Percentiles rank a stretch among this genome's conserved stretches.
These are phyloP conservation scores for Oreochromis spilurus DNA, from an alignment of 2,113 vertebrate genomes.

Conservation along the genomic window DNA sequence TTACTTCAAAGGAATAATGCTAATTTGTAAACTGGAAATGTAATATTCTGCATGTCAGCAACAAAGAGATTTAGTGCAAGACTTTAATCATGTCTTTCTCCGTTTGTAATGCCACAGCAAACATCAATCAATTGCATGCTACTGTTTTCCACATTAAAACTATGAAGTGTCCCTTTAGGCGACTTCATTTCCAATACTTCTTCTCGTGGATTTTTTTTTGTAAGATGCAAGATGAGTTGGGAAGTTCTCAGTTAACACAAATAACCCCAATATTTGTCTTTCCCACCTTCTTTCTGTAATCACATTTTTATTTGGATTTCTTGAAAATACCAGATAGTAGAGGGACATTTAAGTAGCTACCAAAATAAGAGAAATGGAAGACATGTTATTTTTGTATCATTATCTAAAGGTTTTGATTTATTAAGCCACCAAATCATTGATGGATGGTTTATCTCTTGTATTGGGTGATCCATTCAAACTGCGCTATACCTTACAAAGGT, in stretches of 20 bases:
- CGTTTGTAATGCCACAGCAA: slow-evolving; percentile 2
- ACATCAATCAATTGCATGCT: slow-evolving; percentile 8
- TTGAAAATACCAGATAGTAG: not conserved
- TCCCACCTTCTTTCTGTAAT: not conserved
- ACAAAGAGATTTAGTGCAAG: slow-evolving; percentile 28
- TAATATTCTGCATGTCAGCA: slow-evolving; percentile 43
- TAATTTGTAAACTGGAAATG: slow-evolving; percentile 22
- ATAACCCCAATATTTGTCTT: not conserved
- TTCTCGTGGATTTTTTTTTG: not conserved
- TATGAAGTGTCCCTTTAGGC: not conserved
- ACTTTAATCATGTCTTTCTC: slow-evolving; percentile 26
- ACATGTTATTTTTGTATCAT: not conserved
- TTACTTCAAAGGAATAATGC: slow-evolving; percentile 33
- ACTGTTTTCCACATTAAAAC: not conserved
- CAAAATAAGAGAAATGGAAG: not conserved
- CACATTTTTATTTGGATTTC: not conserved
- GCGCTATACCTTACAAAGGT: not conserved
- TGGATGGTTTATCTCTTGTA: not conserved
- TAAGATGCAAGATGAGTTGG: not conserved
- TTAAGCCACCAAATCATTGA: not conserved
- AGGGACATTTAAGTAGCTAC: not conserved
- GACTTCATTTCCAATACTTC: not conserved
- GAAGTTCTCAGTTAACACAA: not conserved
- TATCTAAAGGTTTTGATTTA: not conserved
- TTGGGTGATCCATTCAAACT: not conserved